phyloP scores from a whole-genome alignment of 2,113 vertebrate genomes.

The Polypterus senegalus region DNA sequence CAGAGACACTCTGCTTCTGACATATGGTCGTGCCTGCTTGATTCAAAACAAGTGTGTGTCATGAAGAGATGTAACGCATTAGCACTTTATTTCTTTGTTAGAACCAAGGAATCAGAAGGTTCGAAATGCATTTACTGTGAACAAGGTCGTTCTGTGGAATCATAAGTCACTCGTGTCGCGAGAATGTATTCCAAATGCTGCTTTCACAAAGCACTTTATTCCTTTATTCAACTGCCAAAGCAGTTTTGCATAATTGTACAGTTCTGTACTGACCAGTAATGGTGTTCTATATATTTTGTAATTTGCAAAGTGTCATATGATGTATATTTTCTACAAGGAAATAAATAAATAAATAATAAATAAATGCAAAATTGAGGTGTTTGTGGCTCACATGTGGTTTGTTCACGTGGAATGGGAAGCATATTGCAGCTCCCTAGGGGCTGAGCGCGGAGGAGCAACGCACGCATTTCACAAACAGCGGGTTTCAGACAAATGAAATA shows the following conservation, averaged over 20 bases:
- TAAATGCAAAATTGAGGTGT: constrained; percentile 19
- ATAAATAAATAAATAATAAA: constrained; percentile 25
- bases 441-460: too few relatives aligned
- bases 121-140: constrained; percentile 45
- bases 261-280: constrained; percentile 28
- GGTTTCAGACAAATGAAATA: too few relatives aligned
- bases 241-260: constrained; percentile 72
- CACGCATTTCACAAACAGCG: too few relatives aligned
- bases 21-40: constrained; percentile 45
- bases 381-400: constrained; percentile 15
- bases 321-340: constrained; percentile 44
- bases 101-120: constrained; percentile 40
- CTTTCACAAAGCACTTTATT: constrained; percentile 76
- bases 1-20: constrained; percentile 46
- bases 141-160: constrained; percentile 49
- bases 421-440: too few relatives aligned
- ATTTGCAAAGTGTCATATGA: constrained; percentile 40
- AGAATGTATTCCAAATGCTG: constrained; percentile 56
- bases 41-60: constrained; percentile 28
- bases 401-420: too few relatives aligned
- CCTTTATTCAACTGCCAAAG: constrained; percentile 77
- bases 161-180: constrained; percentile 45
- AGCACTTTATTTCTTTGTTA: constrained; percentile 75
- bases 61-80: constrained; percentile 43
- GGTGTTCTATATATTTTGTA: constrained; percentile 37